Percentiles rank a stretch among this genome's conserved stretches.
These are phyloP conservation scores for Callipepla californica DNA, from an alignment of 2,113 vertebrate genomes.

Conservation along the genomic window DNA sequence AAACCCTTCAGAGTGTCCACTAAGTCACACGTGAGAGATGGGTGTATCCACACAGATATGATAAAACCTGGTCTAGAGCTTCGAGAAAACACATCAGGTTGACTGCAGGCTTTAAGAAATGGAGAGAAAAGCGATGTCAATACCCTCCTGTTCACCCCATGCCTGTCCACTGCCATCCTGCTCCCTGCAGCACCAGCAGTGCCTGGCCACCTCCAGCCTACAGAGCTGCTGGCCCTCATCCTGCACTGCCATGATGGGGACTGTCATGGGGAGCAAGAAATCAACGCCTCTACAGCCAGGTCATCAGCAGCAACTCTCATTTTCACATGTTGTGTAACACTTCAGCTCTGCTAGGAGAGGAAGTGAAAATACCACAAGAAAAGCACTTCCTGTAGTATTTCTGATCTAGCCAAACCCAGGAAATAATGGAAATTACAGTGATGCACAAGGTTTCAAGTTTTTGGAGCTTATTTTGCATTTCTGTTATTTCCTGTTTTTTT, in stretches of 20 bases:
- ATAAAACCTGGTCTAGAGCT: neutral
- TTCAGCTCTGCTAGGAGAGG: slow-evolving; percentile 5
- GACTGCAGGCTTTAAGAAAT: accelerated
- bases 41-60: neutral
- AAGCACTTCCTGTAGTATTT: slow-evolving; percentile 54
- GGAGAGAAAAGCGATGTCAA: neutral
- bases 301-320: neutral
- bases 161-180: accelerated
- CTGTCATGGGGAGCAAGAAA: neutral
- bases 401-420: slow-evolving; percentile 39
- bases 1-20: neutral
- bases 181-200: neutral
- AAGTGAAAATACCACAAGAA: slow-evolving; percentile 52
- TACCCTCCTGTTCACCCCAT: neutral
- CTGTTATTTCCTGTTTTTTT: slow-evolving; percentile 38
- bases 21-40: neutral
- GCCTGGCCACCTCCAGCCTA: neutral
- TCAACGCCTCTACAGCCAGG: neutral
- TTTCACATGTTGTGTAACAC: slow-evolving; percentile 48
- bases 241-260: accelerated
- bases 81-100: neutral
- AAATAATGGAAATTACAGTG: slow-evolving; percentile 43
- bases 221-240: neutral
- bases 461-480: neutral
- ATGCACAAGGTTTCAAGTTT: neutral